Evolutionary conservation across 2,113 vertebrate species (phyloP), one percentile per base, ranked within the genome.

Genomic region (Neogale vison): DNA sequence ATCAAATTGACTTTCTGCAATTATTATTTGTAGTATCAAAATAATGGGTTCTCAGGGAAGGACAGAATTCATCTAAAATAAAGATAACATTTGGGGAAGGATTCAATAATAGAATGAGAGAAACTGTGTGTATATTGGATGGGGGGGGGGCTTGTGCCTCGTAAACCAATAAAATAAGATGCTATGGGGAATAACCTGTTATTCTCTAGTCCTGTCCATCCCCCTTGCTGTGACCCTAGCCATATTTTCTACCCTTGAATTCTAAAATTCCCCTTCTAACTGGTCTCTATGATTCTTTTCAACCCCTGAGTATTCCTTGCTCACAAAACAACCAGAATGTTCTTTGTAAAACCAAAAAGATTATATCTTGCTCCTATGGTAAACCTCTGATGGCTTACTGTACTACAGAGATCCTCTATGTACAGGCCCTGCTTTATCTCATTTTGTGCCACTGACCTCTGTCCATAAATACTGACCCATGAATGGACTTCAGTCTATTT

Each of bases 11-110:
- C 47, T 90, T 93, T 72, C 15, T 81, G 24, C 11, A 15, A 67
- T 18, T 85, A 67, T 82, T 61, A 34, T 74, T 57, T 84, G 76
- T 74, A 83, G 57, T 45, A 61, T 79, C 18, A 92, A 86, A 96
- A 45, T 47, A 50, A 93, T 83, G 24, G 1, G 8, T 57, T 80
- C 3, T 86, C 15, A 71, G 3, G 20, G 34, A 93, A 71, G 29
- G 7, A 76, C 4, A 96, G 36, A 88, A 76, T 81, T 95, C 17
- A 91, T 72, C 5, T 89, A 91, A 87, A 88, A 63, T 57, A 80
- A 84, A 57, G 14, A 86, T 42, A 77, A 67, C 61, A 8, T 88
- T 92, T 50, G 9, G 39, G 29, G 21, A 81, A 84, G 57, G 4
- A 52, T 71, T 65, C 26, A 92, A 52, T 71, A 88, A 52, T 59